Percentiles rank a stretch among this genome's conserved stretches.
These are phyloP conservation scores for Temnothorax curvispinosus DNA, from an alignment of 1,140 invertebrate species.

Conservation along the genomic window DNA sequence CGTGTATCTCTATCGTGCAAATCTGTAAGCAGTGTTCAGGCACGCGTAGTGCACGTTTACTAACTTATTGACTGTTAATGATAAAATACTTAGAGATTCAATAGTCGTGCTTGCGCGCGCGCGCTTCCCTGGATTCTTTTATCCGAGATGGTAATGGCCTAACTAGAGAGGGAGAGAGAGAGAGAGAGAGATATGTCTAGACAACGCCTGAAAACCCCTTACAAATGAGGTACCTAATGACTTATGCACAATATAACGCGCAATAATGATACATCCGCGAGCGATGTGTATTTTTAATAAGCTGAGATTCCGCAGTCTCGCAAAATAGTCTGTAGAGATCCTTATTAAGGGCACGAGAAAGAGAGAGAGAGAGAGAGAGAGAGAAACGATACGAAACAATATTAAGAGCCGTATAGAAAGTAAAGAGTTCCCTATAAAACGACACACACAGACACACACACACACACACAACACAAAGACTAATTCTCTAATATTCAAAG, in stretches of 20 bases:
- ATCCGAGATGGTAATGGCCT: constrained; percentile 59
- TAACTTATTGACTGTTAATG: constrained; percentile 17
- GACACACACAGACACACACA: not conserved
- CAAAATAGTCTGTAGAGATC: constrained; percentile 38
- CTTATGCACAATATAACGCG: constrained; percentile 79
- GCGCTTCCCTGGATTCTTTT: constrained; percentile 40
- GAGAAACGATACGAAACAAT: constrained; percentile 24
- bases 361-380: not conserved
- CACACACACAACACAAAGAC: not conserved
- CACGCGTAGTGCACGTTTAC: constrained; percentile 53
- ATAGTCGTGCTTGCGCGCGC: constrained; percentile 28
- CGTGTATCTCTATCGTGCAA: not conserved
- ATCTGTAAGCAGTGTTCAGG: constrained; percentile 51
- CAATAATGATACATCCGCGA: constrained; percentile 67
- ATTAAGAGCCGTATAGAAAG: constrained; percentile 41
- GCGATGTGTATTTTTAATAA: constrained; percentile 74
- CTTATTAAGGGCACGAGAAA: constrained; percentile 13
- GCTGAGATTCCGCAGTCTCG: constrained; percentile 65
- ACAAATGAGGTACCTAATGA: constrained; percentile 59
- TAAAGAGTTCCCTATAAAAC: constrained; percentile 48
- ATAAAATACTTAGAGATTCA: constrained; percentile 51
- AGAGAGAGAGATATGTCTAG: constrained; percentile 23
- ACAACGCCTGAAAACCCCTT: constrained; percentile 48
- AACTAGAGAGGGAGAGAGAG: not conserved
- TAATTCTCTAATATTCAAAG: constrained; percentile 45